Evolutionary conservation across 2,888 invertebrate genomes (phyloP).

Genomic region (Serrognathus titanus): DNA sequence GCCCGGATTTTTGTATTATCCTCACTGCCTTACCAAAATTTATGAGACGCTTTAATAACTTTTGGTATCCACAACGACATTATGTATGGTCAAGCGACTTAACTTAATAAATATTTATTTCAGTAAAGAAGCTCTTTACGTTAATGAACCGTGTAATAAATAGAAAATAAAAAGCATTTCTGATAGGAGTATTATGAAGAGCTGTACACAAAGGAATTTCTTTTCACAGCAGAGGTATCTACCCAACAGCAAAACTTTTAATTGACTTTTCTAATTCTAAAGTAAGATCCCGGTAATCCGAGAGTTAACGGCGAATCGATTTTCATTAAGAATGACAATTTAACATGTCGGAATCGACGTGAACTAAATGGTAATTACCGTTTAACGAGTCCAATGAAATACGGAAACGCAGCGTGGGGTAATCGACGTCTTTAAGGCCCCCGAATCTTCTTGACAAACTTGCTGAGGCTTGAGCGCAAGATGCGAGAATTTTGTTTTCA

Average conservation of each 20-base stretch:
- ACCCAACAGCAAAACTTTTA: constrained; percentile 22
- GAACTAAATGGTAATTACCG: constrained; percentile 20
- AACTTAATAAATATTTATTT: too few relatives aligned
- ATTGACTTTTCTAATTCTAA: constrained; percentile 30
- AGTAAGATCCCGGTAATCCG: constrained; percentile 7
- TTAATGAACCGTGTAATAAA: too few relatives aligned
- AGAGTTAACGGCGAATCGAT: constrained; percentile 19
- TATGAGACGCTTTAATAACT: too few relatives aligned
- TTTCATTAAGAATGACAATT: constrained; percentile 26
- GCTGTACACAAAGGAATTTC: constrained; percentile 2
- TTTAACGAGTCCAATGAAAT: background rate
- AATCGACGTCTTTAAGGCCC: too few relatives aligned
- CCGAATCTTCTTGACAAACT: background rate
- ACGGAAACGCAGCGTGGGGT: too few relatives aligned
- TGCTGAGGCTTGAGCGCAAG: background rate
- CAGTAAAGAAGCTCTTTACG: too few relatives aligned
- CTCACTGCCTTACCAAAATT: too few relatives aligned
- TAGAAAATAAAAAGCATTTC: too few relatives aligned
- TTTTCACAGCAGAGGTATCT: constrained; percentile 7
- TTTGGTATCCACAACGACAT: too few relatives aligned
- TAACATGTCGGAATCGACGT: constrained; percentile 22
- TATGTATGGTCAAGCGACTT: too few relatives aligned
- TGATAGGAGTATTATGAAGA: background rate
- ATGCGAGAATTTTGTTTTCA: background rate
- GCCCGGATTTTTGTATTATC: too few relatives aligned